Conservation (phyloP, 2,113 vertebrate species). For the Gymnocephalus cernua region DNA sequence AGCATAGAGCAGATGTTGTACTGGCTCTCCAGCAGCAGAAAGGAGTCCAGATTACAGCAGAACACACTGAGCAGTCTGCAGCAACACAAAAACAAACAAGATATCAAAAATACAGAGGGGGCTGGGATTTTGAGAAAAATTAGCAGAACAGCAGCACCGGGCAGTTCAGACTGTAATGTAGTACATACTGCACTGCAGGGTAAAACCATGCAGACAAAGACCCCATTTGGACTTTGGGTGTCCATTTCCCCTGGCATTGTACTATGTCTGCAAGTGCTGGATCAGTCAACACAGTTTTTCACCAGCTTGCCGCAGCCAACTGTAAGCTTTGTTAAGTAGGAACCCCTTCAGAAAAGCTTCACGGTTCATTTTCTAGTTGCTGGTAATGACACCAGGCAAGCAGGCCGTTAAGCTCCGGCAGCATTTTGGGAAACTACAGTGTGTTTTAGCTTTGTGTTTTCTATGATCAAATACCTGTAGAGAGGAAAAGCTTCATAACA, state of each 20-base stretch:
- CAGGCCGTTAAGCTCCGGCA: constrained; percentile 43
- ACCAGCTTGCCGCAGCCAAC: constrained; percentile 49
- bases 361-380: constrained; percentile 63
- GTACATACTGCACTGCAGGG: background rate
- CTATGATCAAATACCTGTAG: background rate
- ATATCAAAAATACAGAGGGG: constrained; percentile 34
- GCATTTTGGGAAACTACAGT: constrained; percentile 36
- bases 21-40: constrained; percentile 92
- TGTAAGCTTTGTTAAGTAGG: constrained; percentile 64
- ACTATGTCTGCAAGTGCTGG: constrained; percentile 45
- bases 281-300: constrained; percentile 51
- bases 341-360: constrained; percentile 51
- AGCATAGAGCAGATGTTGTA: constrained; percentile 90
- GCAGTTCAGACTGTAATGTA: background rate
- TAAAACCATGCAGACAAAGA: constrained; percentile 22
- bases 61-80: constrained; percentile 90
- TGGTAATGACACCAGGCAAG: constrained; percentile 65
- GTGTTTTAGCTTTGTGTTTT: constrained; percentile 13
- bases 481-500: background rate
- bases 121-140: constrained; percentile 30
- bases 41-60: constrained; percentile 92
- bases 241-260: constrained; percentile 37
- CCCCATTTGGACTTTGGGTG: constrained; percentile 26
- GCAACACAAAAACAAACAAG: constrained; percentile 43
- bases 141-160: background rate